A percentile compares a stretch with the other conserved stretches of the same genome.
These are phyloP conservation scores for Drosophila rubida DNA, from an alignment of 2,888 invertebrate genomes.

Conservation along the genomic window DNA sequence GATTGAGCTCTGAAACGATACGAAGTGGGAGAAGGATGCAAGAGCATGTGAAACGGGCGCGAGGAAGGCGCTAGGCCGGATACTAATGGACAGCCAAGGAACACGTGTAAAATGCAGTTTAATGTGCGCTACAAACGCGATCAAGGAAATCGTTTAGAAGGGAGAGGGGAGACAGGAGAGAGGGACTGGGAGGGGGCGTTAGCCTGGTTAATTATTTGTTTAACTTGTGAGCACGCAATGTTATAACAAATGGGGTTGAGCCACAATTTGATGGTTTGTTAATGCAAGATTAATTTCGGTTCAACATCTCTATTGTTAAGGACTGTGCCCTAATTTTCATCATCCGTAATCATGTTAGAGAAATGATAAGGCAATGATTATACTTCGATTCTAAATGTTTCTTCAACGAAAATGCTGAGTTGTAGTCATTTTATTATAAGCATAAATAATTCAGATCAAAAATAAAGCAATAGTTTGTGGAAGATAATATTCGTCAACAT, in stretches of 20 bases:
- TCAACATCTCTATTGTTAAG: conserved; percentile 71
- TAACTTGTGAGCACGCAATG: conserved; percentile 69
- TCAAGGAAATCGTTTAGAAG: conserved; percentile 9
- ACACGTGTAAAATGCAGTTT: conserved; percentile 76
- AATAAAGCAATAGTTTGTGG: no score
- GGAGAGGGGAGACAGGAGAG: not conserved
- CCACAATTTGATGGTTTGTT: conserved; percentile 58
- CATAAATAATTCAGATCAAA: no score
- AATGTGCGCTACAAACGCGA: conserved; percentile 76
- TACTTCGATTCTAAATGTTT: no score
- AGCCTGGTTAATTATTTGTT: conserved; percentile 79
- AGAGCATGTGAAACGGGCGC: not conserved
- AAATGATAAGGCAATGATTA: not conserved
- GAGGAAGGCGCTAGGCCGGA: not conserved
- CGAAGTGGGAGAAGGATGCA: not conserved
- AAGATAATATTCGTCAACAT: no score
- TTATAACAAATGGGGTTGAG: conserved; percentile 21
- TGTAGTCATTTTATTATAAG: no score
- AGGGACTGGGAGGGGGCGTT: not conserved
- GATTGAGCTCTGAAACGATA: conserved; percentile 48
- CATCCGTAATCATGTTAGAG: no score
- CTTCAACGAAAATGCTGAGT: no score
- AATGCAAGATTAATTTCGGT: conserved; percentile 81
- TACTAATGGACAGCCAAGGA: conserved; percentile 21
- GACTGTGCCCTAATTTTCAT: conserved; percentile 3